Conservation (phyloP, 2,113 vertebrate species). For the Castor canadensis region DNA sequence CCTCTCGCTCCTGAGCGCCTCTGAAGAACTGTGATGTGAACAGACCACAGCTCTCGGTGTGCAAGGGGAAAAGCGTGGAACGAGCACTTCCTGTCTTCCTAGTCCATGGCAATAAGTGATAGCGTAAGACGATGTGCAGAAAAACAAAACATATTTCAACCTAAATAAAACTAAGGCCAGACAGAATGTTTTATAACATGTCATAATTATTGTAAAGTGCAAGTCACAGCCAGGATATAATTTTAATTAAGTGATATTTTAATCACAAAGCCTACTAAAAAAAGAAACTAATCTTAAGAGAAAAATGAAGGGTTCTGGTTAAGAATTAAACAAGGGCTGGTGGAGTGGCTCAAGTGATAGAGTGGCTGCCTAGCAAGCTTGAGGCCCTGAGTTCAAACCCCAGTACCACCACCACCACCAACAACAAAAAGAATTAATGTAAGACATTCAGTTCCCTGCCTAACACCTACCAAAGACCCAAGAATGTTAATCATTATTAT, state of each 20-base stretch:
- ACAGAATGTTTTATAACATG: constrained; percentile 12
- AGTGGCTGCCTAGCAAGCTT: no score
- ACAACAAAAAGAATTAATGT: neutral
- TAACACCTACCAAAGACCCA: constrained; percentile 35
- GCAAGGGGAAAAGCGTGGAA: neutral
- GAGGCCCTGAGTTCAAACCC: no score
- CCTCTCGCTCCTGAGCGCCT: neutral
- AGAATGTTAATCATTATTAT: constrained; percentile 56
- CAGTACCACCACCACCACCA: no score
- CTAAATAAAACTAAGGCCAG: constrained; percentile 31
- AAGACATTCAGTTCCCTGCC: constrained; percentile 1
- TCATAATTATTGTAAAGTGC: neutral
- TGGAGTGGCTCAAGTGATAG: no score
- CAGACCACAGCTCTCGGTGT: neutral
- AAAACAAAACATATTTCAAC: neutral
- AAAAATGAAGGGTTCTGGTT: constrained; percentile 66
- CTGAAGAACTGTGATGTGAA: neutral
- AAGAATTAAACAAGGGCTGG: constrained; percentile 53
- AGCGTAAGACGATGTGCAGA: neutral
- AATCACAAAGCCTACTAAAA: constrained; percentile 40
- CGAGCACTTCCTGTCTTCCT: neutral
- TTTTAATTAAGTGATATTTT: constrained; percentile 58
- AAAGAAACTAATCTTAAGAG: constrained; percentile 56
- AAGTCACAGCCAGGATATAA: constrained; percentile 40
- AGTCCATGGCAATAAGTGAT: neutral